A percentile compares a stretch with the other conserved stretches of the same genome.
phyloP scores from a whole-genome alignment of 2,797 vertebrate genomes.

The Microhierax caerulescens region DNA sequence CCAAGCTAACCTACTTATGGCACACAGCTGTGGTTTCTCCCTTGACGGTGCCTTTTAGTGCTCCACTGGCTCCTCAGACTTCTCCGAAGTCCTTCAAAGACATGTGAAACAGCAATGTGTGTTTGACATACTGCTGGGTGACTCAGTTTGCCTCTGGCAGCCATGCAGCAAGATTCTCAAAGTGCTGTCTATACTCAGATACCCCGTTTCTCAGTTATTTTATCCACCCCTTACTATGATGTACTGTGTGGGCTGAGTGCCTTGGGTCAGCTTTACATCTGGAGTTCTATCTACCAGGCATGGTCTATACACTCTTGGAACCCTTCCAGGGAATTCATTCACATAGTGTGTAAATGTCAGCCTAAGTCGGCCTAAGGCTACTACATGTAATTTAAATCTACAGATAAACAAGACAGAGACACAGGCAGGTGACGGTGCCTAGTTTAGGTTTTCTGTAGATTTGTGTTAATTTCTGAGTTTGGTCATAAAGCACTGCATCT shows the following conservation, averaged over 20 bases:
- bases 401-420: not conserved
- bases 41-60: not conserved
- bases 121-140: not conserved
- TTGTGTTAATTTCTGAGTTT: not conserved
- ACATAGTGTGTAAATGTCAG: not conserved
- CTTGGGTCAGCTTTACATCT: not conserved
- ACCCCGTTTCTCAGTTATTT: not conserved
- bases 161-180: rapidly evolving
- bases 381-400: not conserved
- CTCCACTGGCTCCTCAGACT: not conserved
- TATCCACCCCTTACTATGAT: not conserved
- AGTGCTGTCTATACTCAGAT: not conserved
- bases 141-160: not conserved
- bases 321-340: not conserved
- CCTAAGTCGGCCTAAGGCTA: not conserved
- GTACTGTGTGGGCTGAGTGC: rapidly evolving
- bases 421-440: not conserved
- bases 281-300: not conserved
- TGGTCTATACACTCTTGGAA: not conserved
- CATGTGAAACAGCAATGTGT: not conserved
- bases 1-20: not conserved
- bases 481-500: not conserved
- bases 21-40: not conserved
- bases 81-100: not conserved
- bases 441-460: not conserved